Conservation (phyloP, 2,888 invertebrate species). For the Tholera decimalis region DNA sequence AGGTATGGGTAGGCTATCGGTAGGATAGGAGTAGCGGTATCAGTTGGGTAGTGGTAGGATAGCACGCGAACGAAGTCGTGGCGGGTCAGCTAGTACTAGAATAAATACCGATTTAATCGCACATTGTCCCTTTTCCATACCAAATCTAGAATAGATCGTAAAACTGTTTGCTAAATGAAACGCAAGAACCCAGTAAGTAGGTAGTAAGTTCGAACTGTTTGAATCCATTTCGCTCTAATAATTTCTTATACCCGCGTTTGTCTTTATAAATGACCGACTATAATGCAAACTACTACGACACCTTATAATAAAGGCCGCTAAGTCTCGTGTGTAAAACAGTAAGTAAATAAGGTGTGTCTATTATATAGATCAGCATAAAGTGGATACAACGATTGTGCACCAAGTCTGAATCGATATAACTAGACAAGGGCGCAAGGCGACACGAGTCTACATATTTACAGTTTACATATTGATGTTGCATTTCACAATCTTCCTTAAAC, state of each 20-base stretch:
- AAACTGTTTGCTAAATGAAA: conserved; percentile 1
- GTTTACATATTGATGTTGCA: too few relatives aligned
- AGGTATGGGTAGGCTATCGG: too few relatives aligned
- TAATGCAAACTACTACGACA: too few relatives aligned
- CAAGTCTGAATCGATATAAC: conserved; percentile 2
- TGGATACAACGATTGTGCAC: conserved; percentile 3
- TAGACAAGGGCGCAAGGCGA: neutral
- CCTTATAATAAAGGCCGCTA: neutral
- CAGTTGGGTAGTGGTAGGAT: too few relatives aligned
- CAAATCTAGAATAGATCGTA: conserved; percentile 20
- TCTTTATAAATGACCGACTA: too few relatives aligned
- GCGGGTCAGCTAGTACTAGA: too few relatives aligned
- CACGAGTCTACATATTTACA: neutral
- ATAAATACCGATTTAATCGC: neutral
- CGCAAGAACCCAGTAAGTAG: neutral
- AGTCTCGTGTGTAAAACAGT: neutral
- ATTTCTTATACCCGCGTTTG: neutral
- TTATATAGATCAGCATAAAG: neutral
- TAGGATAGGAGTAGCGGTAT: too few relatives aligned
- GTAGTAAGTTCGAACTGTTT: neutral
- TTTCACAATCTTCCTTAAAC: neutral
- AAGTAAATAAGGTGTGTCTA: neutral
- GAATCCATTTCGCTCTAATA: neutral
- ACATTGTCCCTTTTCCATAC: conserved; percentile 4
- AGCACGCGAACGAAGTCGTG: too few relatives aligned